Percentiles rank a stretch among this genome's conserved stretches.
These are phyloP conservation scores for Anneissia japonica DNA, from an alignment of 35 echinoderm and acorn worm species.

Conservation along the genomic window DNA sequence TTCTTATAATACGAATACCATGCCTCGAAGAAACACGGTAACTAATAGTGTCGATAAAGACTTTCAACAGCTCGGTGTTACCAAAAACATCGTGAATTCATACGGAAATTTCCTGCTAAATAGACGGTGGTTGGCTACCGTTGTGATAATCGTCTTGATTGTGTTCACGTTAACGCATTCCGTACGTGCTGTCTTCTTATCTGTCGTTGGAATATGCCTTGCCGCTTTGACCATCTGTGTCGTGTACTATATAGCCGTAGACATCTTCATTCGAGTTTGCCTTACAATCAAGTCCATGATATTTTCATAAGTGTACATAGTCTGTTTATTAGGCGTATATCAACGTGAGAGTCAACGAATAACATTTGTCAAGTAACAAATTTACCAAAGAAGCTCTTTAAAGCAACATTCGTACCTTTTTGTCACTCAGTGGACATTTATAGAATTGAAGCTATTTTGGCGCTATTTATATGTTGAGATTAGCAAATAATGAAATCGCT, in stretches of 20 bases:
- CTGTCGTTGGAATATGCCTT: background rate
- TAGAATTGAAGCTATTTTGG: too few relatives aligned
- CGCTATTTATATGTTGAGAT: too few relatives aligned
- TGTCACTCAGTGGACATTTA: too few relatives aligned
- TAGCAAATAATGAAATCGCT: too few relatives aligned
- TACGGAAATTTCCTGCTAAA: background rate
- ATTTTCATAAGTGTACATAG: too few relatives aligned
- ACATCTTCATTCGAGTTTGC: background rate
- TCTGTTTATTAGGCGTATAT: too few relatives aligned
- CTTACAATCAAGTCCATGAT: background rate
- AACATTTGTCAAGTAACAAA: too few relatives aligned
- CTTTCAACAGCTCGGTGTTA: background rate
- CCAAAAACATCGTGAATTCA: background rate
- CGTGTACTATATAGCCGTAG: background rate
- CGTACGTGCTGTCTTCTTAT: background rate
- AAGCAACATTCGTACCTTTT: too few relatives aligned
- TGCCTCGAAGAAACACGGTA: background rate
- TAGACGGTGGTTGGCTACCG: background rate
- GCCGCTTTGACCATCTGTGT: background rate
- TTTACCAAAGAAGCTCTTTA: too few relatives aligned
- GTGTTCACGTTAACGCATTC: background rate
- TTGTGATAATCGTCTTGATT: background rate
- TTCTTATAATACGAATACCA: background rate
- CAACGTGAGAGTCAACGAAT: too few relatives aligned
- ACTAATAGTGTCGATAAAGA: background rate